phyloP scores from a whole-genome alignment of 2,113 vertebrate genomes.

The Ibidorhyncha struthersii region DNA sequence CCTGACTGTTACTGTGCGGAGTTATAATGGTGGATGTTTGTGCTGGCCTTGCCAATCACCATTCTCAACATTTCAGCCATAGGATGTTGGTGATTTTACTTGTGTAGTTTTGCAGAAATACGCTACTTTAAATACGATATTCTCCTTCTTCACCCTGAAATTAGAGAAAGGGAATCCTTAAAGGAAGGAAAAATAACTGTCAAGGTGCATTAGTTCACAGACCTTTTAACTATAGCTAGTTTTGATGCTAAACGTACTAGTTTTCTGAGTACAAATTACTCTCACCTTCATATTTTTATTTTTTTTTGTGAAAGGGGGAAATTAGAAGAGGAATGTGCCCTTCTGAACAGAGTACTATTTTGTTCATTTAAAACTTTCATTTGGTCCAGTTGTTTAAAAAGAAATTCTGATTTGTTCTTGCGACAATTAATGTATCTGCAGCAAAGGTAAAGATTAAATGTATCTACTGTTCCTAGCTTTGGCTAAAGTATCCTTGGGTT shows the following conservation, averaged over 20 bases:
- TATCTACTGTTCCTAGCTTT: background rate
- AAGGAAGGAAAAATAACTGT: background rate
- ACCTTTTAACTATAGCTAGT: background rate
- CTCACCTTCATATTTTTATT: accelerated
- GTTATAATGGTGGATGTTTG: background rate
- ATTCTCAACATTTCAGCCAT: background rate
- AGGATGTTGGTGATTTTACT: background rate
- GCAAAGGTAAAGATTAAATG: background rate
- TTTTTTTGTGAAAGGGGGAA: background rate
- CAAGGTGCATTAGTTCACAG: background rate
- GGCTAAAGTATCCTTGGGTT: background rate
- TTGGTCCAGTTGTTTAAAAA: background rate
- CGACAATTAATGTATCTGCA: background rate
- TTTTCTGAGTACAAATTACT: background rate
- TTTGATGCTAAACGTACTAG: background rate
- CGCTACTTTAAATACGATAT: accelerated
- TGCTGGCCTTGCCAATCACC: background rate
- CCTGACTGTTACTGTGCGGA: background rate
- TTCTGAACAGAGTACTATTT: background rate
- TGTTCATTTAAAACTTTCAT: background rate
- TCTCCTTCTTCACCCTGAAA: background rate
- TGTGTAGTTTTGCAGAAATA: background rate
- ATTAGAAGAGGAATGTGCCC: background rate
- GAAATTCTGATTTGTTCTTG: background rate
- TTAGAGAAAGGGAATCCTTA: background rate